phyloP scores from a whole-genome alignment of 2,113 vertebrate genomes.

The Oxyruncus cristatus region DNA sequence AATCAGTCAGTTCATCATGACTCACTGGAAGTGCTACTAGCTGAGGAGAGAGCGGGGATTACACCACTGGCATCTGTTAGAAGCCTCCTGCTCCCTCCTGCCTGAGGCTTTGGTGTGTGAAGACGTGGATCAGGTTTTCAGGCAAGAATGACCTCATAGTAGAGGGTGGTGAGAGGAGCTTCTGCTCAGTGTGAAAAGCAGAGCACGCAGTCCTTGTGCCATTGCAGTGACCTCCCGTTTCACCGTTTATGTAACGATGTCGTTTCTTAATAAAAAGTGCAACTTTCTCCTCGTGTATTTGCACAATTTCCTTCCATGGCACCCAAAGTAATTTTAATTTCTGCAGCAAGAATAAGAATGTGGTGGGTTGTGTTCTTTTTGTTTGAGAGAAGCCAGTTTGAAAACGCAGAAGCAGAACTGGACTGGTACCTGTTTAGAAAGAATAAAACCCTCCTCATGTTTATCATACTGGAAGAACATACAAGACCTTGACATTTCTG shows the following conservation, averaged over 20 bases:
- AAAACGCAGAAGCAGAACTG: neutral
- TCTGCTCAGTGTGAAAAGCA: neutral
- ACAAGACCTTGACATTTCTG: neutral
- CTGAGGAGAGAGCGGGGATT: neutral
- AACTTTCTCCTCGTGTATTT: neutral
- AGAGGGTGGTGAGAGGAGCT: neutral
- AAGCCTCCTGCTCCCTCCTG: neutral
- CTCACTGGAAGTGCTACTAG: neutral
- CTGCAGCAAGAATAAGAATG: neutral
- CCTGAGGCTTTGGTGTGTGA: neutral
- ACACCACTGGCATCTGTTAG: neutral
- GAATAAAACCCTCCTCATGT: neutral
- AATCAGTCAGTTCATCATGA: neutral
- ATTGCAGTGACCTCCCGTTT: neutral
- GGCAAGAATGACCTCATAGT: neutral
- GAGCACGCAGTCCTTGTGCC: neutral
- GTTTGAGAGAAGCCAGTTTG: neutral
- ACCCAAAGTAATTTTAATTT: neutral
- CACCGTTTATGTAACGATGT: neutral
- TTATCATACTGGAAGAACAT: neutral
- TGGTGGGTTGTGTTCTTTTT: neutral
- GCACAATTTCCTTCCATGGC: neutral
- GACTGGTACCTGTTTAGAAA: neutral
- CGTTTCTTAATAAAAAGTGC: neutral
- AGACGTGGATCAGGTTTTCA: neutral